phyloP scores from a whole-genome alignment of 2,113 vertebrate species.

The Poeciliopsis prolifica region DNA sequence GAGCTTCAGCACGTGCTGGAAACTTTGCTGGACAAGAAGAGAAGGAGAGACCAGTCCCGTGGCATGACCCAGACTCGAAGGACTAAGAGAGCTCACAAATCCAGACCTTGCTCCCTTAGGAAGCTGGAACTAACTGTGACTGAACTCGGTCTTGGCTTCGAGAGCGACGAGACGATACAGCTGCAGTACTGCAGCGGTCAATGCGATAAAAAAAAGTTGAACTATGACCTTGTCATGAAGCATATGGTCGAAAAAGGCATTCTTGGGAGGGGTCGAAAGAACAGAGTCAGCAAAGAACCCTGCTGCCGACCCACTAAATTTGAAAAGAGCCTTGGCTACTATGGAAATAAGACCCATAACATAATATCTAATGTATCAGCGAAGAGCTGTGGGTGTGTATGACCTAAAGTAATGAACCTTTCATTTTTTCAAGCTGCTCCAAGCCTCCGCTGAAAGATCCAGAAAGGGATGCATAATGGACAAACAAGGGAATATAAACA shows the following conservation, averaged over 20 bases:
- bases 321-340: constrained; percentile 86
- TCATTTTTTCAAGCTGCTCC: constrained; percentile 53
- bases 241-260: constrained; percentile 81
- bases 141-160: constrained; percentile 91
- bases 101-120: constrained; percentile 80
- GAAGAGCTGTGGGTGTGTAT: constrained; percentile 92
- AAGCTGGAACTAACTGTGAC: constrained; percentile 90
- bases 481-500: constrained; percentile 46
- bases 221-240: constrained; percentile 92
- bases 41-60: constrained; percentile 42
- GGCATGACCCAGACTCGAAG: constrained; percentile 70
- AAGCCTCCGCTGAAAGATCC: constrained; percentile 29
- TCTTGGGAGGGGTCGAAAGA: constrained; percentile 78
- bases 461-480: constrained; percentile 38
- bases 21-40: constrained; percentile 81
- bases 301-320: constrained; percentile 92
- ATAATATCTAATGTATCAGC: constrained; percentile 91
- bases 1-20: constrained; percentile 87
- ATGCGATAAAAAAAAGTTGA: constrained; percentile 81
- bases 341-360: constrained; percentile 88
- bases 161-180: constrained; percentile 90
- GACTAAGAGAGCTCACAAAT: constrained; percentile 84
- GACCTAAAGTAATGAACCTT: constrained; percentile 62
- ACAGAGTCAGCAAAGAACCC: constrained; percentile 85
- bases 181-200: constrained; percentile 96